Conservation (phyloP, 2,888 invertebrate species). For the Pterobdella sp. region DNA sequence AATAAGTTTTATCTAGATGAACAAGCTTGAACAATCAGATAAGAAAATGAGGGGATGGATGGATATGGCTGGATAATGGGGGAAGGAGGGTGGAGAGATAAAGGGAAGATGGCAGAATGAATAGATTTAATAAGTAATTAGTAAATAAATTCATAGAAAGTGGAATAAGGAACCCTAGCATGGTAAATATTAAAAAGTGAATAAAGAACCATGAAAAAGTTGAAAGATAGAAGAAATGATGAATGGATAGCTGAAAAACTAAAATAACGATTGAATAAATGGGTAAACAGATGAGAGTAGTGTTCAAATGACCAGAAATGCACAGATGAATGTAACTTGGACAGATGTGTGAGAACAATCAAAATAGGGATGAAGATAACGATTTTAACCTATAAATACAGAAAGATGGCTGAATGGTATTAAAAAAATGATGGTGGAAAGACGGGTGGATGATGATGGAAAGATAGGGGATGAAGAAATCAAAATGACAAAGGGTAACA, state of each 20-base stretch:
- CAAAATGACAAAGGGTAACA: no score
- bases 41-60: conserved; percentile 2
- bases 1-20: neutral
- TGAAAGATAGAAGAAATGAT: neutral
- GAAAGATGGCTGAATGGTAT: no score
- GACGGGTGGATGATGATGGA: no score
- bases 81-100: neutral
- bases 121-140: neutral
- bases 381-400: no score
- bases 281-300: no score
- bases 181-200: neutral
- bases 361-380: no score
- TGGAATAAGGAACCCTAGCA: neutral
- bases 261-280: neutral
- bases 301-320: no score
- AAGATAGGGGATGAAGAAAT: no score
- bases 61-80: neutral
- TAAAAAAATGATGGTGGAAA: no score
- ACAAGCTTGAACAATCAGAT: no score
- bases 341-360: no score
- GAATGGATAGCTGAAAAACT: neutral
- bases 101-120: neutral
- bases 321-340: no score
- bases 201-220: neutral
- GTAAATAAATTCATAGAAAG: neutral